Conservation (phyloP, 2,888 invertebrate genomes). For the Trilocha varians region DNA sequence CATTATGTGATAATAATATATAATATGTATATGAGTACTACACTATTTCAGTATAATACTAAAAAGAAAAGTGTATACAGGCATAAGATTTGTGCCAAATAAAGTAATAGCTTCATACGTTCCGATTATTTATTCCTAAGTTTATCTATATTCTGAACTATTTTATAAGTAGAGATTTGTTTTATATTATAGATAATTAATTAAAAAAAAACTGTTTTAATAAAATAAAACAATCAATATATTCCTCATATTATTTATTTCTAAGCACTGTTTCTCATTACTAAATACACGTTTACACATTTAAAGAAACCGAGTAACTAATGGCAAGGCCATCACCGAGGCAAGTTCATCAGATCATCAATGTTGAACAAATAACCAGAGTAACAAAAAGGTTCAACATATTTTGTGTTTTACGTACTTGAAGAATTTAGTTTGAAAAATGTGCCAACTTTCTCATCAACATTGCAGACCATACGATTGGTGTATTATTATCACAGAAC, state of each 20-base stretch:
- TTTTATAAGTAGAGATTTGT: too few species aligned
- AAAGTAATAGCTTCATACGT: too few species aligned
- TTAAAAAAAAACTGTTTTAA: neutral
- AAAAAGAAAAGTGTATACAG: too few species aligned
- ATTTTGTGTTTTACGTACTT: neutral
- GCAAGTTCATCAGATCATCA: neutral
- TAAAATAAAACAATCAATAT: constrained; percentile 12
- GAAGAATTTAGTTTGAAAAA: neutral
- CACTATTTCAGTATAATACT: too few species aligned
- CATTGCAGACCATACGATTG: neutral
- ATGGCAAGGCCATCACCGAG: constrained; percentile 51
- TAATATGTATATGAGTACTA: too few species aligned
- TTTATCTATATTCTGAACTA: too few species aligned
- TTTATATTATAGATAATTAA: neutral
- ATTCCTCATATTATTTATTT: constrained; percentile 46
- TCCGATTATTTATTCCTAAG: too few species aligned
- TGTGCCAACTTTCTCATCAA: neutral
- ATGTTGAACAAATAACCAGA: neutral
- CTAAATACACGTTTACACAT: constrained; percentile 50
- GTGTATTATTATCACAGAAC: constrained; percentile 48
- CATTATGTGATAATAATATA: too few species aligned
- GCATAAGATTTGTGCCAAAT: too few species aligned
- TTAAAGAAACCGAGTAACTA: constrained; percentile 38
- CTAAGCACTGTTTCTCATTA: constrained; percentile 61
- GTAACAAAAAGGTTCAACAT: constrained; percentile 21